Evolutionary conservation across 1,140 invertebrate species (phyloP).

Genomic region (Linepithema humile): DNA sequence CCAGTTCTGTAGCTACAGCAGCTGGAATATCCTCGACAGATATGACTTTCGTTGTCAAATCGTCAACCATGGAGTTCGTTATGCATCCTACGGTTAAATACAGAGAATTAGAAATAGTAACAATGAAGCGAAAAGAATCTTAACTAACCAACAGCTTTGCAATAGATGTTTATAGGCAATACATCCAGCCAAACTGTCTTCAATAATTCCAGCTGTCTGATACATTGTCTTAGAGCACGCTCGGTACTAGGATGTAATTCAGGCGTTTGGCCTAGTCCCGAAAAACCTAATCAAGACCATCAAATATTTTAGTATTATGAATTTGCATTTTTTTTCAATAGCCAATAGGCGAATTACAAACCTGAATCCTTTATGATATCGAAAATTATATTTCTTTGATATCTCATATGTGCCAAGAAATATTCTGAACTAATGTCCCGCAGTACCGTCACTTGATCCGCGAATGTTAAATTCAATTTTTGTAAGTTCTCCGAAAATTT

Average conservation of each 20-base stretch:
- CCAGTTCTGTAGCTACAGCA: constrained; percentile 86
- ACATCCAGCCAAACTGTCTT: constrained; percentile 94
- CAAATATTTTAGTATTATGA: not conserved
- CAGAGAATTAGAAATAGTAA: constrained; percentile 16
- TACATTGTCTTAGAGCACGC: constrained; percentile 91
- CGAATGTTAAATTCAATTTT: constrained; percentile 84
- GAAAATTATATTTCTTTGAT: constrained; percentile 89
- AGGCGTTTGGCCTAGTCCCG: constrained; percentile 82
- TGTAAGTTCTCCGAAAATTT: constrained; percentile 82
- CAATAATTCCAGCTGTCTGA: constrained; percentile 92
- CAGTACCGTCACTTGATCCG: constrained; percentile 85
- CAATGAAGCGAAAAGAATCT: not conserved
- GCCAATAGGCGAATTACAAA: constrained; percentile 72
- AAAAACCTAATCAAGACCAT: constrained; percentile 85
- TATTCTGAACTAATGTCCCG: constrained; percentile 88
- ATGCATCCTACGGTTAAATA: constrained; percentile 83
- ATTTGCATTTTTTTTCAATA: not conserved
- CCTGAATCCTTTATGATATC: constrained; percentile 90
- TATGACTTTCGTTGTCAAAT: constrained; percentile 86
- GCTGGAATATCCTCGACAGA: constrained; percentile 89
- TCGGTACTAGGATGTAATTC: constrained; percentile 88
- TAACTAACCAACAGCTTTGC: constrained; percentile 85
- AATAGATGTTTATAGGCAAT: constrained; percentile 89
- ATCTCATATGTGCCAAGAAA: constrained; percentile 89
- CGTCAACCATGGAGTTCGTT: constrained; percentile 87